These are phyloP conservation scores for Xiphorhynchus elegans DNA, from an alignment of 2,113 vertebrate species.

Conservation along the genomic window DNA sequence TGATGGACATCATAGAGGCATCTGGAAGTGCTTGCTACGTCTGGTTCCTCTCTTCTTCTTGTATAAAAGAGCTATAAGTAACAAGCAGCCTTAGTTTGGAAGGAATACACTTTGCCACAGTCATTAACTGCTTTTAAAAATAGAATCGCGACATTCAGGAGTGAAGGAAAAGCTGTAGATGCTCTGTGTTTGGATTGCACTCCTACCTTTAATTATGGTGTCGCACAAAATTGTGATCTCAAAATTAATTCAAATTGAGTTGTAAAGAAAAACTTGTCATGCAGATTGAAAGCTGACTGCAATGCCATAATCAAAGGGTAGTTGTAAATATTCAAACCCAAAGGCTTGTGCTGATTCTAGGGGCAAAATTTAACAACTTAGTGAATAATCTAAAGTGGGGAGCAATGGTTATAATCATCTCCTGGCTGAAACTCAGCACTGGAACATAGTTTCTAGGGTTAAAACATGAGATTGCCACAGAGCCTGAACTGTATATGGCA, in stretches of 20 bases:
- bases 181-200: conserved; percentile 23
- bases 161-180: conserved; percentile 13
- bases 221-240: background rate
- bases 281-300: conserved; percentile 20
- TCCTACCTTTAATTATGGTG: background rate
- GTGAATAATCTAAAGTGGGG: background rate
- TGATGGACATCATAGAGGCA: background rate
- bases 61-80: background rate
- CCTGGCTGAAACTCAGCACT: background rate
- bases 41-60: background rate
- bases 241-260: conserved; percentile 45
- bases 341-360: background rate
- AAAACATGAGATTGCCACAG: background rate
- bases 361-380: background rate
- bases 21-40: background rate
- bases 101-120: background rate
- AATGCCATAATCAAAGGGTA: background rate
- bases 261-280: conserved; percentile 1
- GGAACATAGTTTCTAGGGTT: background rate
- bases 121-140: conserved; percentile 32
- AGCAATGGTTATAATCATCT: background rate
- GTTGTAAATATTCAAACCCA: background rate
- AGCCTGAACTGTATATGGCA: background rate
- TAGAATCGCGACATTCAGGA: background rate
- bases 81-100: background rate